A percentile compares a stretch with the other conserved stretches of the same genome.
phyloP scores from a whole-genome alignment of 2,113 vertebrate genomes.

The Atherinomorus stipes region DNA sequence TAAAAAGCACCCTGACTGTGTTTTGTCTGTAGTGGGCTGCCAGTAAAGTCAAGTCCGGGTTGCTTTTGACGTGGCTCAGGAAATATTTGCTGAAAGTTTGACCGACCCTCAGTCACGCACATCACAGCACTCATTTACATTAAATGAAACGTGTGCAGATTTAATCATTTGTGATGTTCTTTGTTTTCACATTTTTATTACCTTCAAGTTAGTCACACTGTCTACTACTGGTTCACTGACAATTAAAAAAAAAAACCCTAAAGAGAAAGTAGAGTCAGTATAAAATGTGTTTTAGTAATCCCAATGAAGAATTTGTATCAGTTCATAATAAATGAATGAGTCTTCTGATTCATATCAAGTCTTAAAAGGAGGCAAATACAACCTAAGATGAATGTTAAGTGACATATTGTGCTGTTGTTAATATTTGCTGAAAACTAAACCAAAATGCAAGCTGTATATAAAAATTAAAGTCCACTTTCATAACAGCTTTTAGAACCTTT shows the following conservation, averaged over 20 bases:
- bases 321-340: too few species aligned
- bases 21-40: slow-evolving; percentile 46
- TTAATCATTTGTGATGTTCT: neutral
- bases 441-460: too few species aligned
- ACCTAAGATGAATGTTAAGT: too few species aligned
- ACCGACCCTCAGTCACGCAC: slow-evolving; percentile 27
- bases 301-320: neutral
- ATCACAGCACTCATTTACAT: slow-evolving; percentile 6
- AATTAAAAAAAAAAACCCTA: neutral
- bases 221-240: neutral
- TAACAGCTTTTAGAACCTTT: too few species aligned
- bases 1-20: slow-evolving; percentile 74
- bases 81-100: slow-evolving; percentile 55
- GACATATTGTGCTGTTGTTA: too few species aligned
- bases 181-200: neutral
- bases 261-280: neutral
- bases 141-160: slow-evolving; percentile 8
- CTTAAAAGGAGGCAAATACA: too few species aligned
- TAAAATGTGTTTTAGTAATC: neutral
- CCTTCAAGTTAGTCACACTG: neutral
- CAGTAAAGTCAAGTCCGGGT: slow-evolving; percentile 51
- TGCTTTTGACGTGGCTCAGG: slow-evolving; percentile 54
- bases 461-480: too few species aligned
- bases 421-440: too few species aligned
- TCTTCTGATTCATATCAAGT: too few species aligned